Evolutionary conservation across 2,113 vertebrate genomes (phyloP).

Genomic region (Percopsis transmontana): DNA sequence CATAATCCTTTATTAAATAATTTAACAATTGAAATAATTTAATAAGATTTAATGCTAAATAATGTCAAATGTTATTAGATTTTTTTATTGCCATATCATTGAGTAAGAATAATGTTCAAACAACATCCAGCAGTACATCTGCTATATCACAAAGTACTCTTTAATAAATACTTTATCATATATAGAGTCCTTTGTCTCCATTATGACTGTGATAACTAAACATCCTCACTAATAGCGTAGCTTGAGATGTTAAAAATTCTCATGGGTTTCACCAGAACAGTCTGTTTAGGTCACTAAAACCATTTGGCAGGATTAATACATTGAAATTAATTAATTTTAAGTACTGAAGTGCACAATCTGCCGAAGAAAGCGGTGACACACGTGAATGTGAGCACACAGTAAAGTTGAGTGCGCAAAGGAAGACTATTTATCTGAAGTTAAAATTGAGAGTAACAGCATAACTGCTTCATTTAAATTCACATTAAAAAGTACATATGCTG

Average conservation of each 20-base stretch:
- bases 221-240: too few species aligned
- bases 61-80: not conserved
- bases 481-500: conserved; percentile 4
- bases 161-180: not conserved
- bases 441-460: not conserved
- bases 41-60: not conserved
- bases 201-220: too few species aligned
- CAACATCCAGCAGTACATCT: too few species aligned
- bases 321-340: too few species aligned
- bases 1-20: conserved; percentile 1
- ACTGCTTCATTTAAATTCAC: conserved; percentile 4
- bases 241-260: too few species aligned
- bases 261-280: too few species aligned
- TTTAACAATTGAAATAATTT: not conserved
- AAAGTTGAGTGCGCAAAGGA: not conserved
- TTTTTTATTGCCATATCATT: not conserved
- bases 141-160: not conserved
- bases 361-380: too few species aligned
- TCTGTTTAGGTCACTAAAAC: too few species aligned
- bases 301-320: too few species aligned
- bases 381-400: not conserved
- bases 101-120: not conserved
- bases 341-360: too few species aligned
- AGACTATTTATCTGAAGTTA: not conserved
- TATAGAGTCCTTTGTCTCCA: conserved; percentile 1